A percentile compares a stretch with the other conserved stretches of the same genome.
These are phyloP conservation scores for Actias luna DNA, from an alignment of 2,888 invertebrate genomes.

Conservation along the genomic window DNA sequence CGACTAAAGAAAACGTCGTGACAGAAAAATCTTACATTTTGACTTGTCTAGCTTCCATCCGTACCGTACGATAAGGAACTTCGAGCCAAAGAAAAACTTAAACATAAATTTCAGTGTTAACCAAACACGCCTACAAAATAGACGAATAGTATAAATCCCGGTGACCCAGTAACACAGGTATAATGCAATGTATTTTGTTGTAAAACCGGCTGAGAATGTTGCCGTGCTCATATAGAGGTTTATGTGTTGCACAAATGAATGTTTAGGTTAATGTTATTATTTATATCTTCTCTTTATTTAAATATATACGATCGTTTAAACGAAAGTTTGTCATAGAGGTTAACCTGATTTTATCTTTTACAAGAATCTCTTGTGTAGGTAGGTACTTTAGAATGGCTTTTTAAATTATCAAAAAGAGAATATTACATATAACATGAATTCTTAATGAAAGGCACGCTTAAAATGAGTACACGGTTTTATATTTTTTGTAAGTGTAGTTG, in stretches of 20 bases:
- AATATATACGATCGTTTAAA: conserved; percentile 7
- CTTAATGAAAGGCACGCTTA: too few species aligned
- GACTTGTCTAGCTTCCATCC: too few species aligned
- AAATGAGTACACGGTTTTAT: too few species aligned
- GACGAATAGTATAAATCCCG: conserved; percentile 38
- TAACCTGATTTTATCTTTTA: conserved; percentile 1
- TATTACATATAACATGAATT: too few species aligned
- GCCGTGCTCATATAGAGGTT: conserved; percentile 47
- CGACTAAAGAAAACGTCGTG: too few species aligned
- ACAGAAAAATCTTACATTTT: too few species aligned
- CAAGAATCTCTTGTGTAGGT: neutral
- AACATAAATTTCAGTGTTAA: neutral
- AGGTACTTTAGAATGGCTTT: neutral
- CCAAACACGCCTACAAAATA: conserved; percentile 15
- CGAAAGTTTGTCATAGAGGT: neutral
- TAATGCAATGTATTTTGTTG: conserved; percentile 26
- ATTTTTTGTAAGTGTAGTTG: too few species aligned
- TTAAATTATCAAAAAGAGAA: neutral
- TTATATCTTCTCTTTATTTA: conserved; percentile 10
- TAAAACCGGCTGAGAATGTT: conserved; percentile 50
- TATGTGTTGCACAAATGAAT: conserved; percentile 35
- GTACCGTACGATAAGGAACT: too few species aligned
- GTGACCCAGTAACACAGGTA: conserved; percentile 54
- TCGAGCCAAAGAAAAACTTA: neutral
- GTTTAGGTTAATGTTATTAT: conserved; percentile 16